A percentile compares a stretch with the other conserved stretches of the same genome.
These are phyloP conservation scores for Meloidogyne exigua DNA, from an alignment of 1,140 invertebrate species.

Conservation along the genomic window DNA sequence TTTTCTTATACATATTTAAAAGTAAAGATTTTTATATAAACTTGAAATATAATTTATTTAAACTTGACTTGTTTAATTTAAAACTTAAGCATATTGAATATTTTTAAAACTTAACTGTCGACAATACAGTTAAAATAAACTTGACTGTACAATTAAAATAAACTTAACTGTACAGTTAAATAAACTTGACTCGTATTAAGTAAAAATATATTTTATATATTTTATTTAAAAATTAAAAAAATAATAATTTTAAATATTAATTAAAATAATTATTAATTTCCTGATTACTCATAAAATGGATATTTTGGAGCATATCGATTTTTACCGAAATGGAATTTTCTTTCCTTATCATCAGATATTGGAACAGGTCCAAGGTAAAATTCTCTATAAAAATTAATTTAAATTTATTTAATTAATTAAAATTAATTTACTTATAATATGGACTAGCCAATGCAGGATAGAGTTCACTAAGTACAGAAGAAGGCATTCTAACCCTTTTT, in stretches of 20 bases:
- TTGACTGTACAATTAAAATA: too few species aligned
- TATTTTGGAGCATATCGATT: slow-evolving; percentile 60
- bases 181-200: too few species aligned
- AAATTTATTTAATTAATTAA: neutral
- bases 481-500: slow-evolving; percentile 56
- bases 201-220: too few species aligned
- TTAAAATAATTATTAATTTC: neutral
- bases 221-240: too few species aligned
- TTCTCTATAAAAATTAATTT: slow-evolving; percentile 57
- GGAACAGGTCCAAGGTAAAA: slow-evolving; percentile 57
- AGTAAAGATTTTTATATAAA: too few species aligned
- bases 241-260: neutral
- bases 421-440: slow-evolving; percentile 55
- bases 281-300: slow-evolving; percentile 52
- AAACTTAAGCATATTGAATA: too few species aligned
- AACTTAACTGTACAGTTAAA: too few species aligned
- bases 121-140: too few species aligned
- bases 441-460: slow-evolving; percentile 59
- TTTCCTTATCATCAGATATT: slow-evolving; percentile 61
- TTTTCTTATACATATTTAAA: too few species aligned
- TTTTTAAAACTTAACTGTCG: too few species aligned
- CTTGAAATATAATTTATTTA: too few species aligned
- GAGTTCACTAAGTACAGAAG: slow-evolving; percentile 58
- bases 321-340: slow-evolving; percentile 52
- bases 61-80: too few species aligned